phyloP scores from a whole-genome alignment of 2,797 vertebrate genomes.

The Hafferia zeledoni region DNA sequence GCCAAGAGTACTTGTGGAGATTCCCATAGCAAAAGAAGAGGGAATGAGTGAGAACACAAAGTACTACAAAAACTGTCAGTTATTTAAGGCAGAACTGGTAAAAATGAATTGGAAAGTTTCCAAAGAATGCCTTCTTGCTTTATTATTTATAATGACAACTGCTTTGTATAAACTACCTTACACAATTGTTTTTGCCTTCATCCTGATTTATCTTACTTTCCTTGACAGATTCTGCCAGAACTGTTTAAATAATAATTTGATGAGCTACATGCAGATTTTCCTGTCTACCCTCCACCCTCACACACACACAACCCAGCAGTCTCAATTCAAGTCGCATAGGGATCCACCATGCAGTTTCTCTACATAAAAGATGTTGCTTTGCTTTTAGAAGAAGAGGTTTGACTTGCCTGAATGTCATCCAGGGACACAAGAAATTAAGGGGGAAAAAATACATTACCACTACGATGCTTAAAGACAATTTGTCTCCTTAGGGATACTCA shows the following conservation, averaged over 20 bases:
- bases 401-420: not conserved
- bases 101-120: conserved; percentile 33
- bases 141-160: conserved; percentile 55
- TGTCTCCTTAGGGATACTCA: not conserved
- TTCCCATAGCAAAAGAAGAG: conserved; percentile 9
- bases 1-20: conserved; percentile 4
- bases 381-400: not conserved
- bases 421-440: not conserved
- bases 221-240: conserved; percentile 49
- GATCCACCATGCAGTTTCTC: not conserved
- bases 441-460: not conserved
- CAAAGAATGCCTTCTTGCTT: conserved; percentile 36
- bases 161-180: conserved; percentile 47
- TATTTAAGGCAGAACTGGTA: conserved; percentile 50
- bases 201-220: conserved; percentile 21
- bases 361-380: not conserved
- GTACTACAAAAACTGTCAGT: conserved; percentile 14
- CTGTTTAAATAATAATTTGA: conserved; percentile 50
- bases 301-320: not conserved
- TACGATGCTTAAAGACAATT: not conserved
- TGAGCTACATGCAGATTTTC: conserved; percentile 26
- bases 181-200: conserved; percentile 30
- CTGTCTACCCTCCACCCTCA: not conserved
- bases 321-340: not conserved
- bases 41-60: conserved; percentile 16